Conservation (phyloP, 1,140 invertebrate species). For the Thaumetopoea pityocampa region DNA sequence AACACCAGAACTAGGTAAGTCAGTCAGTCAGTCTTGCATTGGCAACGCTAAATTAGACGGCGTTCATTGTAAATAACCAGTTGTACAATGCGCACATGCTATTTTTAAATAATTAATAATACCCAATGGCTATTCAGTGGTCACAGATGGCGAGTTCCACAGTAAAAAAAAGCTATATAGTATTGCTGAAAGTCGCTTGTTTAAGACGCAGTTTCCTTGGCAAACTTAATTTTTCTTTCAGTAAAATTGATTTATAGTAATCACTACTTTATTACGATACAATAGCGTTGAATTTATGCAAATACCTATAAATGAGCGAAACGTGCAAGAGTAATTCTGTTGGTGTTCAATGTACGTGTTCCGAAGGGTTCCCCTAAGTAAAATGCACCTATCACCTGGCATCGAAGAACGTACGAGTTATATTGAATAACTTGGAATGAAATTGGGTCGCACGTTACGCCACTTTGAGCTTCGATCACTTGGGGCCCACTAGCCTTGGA, state of each 20-base stretch:
- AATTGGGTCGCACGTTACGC: conserved; percentile 68
- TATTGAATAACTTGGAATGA: conserved; percentile 25
- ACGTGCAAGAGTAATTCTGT: conserved; percentile 28
- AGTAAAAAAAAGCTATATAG: conserved; percentile 58
- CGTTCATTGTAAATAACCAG: conserved; percentile 11
- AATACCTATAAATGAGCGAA: neutral
- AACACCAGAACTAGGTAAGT: no score
- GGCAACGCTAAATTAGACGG: no score
- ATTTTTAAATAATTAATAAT: conserved; percentile 26
- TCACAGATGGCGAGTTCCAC: conserved; percentile 56
- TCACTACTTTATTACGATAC: conserved; percentile 10
- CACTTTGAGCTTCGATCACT: conserved; percentile 45
- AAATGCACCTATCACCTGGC: conserved; percentile 67
- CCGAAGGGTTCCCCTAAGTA: conserved; percentile 36
- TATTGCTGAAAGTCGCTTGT: conserved; percentile 44
- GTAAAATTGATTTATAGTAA: neutral
- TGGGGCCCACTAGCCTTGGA: conserved; percentile 32
- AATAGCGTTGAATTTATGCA: conserved; percentile 23
- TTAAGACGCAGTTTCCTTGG: conserved; percentile 54
- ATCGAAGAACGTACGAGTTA: conserved; percentile 24
- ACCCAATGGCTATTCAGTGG: conserved; percentile 59
- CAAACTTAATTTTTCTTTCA: conserved; percentile 23
- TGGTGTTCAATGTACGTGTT: conserved; percentile 60
- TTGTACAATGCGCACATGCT: conserved; percentile 7
- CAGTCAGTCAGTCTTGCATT: no score